Evolutionary conservation across 2,888 invertebrate species (phyloP).

Genomic region (Invenusta paracnida): DNA sequence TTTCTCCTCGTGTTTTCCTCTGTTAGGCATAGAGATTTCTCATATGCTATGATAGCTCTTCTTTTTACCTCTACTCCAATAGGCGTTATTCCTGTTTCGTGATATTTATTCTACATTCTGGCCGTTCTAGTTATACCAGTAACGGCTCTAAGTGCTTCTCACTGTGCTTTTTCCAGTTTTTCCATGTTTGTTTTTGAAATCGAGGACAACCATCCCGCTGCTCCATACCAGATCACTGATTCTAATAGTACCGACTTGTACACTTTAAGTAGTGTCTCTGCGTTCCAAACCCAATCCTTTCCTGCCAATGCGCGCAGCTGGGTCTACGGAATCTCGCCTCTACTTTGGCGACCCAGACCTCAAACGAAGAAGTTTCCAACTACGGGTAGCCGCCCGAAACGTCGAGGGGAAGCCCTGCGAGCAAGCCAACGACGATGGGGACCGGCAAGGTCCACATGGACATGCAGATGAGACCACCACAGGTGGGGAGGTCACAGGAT

Average conservation of each 20-base stretch:
- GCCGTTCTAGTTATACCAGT: not conserved
- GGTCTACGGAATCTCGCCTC: no score
- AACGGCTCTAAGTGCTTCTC: not conserved
- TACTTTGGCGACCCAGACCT: no score
- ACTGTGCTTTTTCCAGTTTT: not conserved
- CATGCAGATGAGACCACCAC: no score
- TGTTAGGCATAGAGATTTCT: not conserved
- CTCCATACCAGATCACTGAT: not conserved
- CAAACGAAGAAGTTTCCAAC: no score
- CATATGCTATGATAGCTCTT: not conserved
- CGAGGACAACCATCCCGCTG: not conserved
- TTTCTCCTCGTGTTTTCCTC: not conserved
- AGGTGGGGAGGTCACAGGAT: no score
- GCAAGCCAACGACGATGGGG: no score
- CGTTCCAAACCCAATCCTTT: no score
- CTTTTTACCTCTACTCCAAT: not conserved
- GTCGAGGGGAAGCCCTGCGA: no score
- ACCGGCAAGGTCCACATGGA: no score
- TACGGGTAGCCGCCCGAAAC: no score
- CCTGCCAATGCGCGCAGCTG: no score
- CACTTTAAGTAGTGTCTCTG: no score
- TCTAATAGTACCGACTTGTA: not conserved
- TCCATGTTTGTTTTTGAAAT: not conserved
- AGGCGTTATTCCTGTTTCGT: not conserved
- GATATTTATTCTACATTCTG: not conserved